Evolutionary conservation across 2,113 vertebrate species (phyloP), one percentile per base, ranked within the genome.

Genomic region (Montifringilla adamsi): DNA sequence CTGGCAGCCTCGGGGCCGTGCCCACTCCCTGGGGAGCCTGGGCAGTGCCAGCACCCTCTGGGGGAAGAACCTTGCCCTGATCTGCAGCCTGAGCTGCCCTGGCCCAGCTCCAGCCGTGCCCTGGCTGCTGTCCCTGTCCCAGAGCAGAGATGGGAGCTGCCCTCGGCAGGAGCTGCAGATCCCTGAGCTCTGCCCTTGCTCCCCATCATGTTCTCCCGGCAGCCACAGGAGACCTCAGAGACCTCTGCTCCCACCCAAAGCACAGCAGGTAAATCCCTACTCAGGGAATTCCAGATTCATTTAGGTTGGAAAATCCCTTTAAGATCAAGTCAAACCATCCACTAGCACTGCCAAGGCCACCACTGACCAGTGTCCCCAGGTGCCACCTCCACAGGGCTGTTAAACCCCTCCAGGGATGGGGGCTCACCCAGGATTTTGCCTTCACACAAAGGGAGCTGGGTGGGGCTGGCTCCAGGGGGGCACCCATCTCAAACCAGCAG

Each of bases 181-280:
- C 47, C 77, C 21, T 67, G n/a, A 41, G 23, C 43, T 81, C 63
- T 81, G 78, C 41, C 15, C 52, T 56, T 26, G 3, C 11, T 53
- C 7, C 27, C 21, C 41, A 21, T 58, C 52, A 47, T 8, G 4
- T 35, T 46, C 41, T 19, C 13, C 53, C 41, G 31, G 33, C 12
- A 67, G 39, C 63, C 63, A 20, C 8, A 13, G 27, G 17, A 47
- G 17, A 47, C 27, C 30, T 14, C 55, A 41, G 39, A 30, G 50
- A 66, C 13, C 7, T 8, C n/a, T 50, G 11, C 35, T 44, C 50
- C 28, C 20, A 18, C 46, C 37, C 46, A 82, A 74, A 68, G 21
- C 75, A 12, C 2, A 6, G 19, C 49, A 64, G 22, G 17, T 0
- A 8, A 49, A 35, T n/a, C 0, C 0, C n/a, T 30, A 2, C 43